Evolutionary conservation across 2,113 vertebrate species (phyloP).

Genomic region (Gavialis gangeticus): DNA sequence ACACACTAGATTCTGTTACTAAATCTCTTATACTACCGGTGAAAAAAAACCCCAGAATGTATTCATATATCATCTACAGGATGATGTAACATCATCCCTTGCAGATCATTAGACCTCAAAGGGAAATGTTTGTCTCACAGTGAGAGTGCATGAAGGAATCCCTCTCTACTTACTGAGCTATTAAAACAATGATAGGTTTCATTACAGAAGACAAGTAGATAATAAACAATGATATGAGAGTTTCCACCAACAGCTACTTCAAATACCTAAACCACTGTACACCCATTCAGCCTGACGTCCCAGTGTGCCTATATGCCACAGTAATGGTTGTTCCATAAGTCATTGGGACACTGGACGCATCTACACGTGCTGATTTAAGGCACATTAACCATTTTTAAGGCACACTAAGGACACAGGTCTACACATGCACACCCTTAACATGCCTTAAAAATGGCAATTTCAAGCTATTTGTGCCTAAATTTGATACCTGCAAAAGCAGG

Average conservation of each 20-base stretch:
- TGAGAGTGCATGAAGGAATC: neutral
- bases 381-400: no score
- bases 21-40: conserved; percentile 14
- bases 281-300: fast-evolving
- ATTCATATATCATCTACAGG: conserved; percentile 23
- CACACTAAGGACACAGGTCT: no score
- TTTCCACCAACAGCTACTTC: neutral
- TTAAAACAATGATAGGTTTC: conserved; percentile 13
- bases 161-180: neutral
- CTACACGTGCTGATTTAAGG: no score
- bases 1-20: neutral
- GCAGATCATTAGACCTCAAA: neutral
- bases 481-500: no score
- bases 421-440: no score
- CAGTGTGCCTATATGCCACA: neutral
- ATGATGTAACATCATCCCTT: neutral
- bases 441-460: no score
- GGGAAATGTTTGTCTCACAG: conserved; percentile 34
- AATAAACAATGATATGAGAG: neutral
- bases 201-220: neutral
- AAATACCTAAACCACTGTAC: neutral
- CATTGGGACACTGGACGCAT: no score
- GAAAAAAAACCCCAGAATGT: conserved; percentile 43
- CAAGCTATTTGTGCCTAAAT: no score
- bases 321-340: fast-evolving